These are phyloP conservation scores for Hypocryptadius cinnamomeus DNA, from an alignment of 2,113 vertebrate species.

Conservation along the genomic window DNA sequence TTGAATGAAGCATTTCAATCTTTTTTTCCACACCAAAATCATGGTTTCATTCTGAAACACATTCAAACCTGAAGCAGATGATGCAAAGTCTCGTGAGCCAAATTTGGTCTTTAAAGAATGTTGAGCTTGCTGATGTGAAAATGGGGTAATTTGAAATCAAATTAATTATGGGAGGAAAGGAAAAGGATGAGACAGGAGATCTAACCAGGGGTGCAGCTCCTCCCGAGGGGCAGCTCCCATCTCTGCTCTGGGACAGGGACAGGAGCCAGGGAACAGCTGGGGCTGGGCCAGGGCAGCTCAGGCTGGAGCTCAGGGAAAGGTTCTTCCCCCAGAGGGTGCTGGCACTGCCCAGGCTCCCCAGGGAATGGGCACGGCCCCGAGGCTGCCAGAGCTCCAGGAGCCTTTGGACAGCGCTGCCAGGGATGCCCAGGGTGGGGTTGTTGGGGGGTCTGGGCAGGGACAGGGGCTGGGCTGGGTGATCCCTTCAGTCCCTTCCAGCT, in stretches of 20 bases:
- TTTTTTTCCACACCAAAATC: not conserved
- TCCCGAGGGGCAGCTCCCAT: not conserved
- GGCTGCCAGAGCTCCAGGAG: conserved; percentile 1
- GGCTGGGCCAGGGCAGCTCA: not conserved
- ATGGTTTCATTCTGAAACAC: not conserved
- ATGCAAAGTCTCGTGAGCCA: not conserved
- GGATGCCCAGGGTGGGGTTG: not conserved
- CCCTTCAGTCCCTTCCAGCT: accelerated
- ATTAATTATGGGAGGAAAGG: not conserved
- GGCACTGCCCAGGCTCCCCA: not conserved
- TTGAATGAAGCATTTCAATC: not conserved
- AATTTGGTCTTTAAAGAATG: not conserved
- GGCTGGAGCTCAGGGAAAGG: not conserved
- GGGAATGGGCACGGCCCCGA: not conserved
- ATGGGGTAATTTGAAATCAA: not conserved
- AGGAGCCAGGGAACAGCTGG: not conserved
- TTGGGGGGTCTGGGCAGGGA: not conserved
- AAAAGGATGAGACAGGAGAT: not conserved
- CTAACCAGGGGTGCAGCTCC: not conserved
- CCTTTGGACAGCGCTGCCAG: not conserved
- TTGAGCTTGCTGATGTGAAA: not conserved
- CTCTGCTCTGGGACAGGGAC: not conserved
- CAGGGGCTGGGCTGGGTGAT: accelerated
- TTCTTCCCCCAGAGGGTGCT: not conserved
- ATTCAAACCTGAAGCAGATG: not conserved